These are phyloP conservation scores for Rafetus swinhoei DNA, from an alignment of 2,113 vertebrate species.

Conservation along the genomic window DNA sequence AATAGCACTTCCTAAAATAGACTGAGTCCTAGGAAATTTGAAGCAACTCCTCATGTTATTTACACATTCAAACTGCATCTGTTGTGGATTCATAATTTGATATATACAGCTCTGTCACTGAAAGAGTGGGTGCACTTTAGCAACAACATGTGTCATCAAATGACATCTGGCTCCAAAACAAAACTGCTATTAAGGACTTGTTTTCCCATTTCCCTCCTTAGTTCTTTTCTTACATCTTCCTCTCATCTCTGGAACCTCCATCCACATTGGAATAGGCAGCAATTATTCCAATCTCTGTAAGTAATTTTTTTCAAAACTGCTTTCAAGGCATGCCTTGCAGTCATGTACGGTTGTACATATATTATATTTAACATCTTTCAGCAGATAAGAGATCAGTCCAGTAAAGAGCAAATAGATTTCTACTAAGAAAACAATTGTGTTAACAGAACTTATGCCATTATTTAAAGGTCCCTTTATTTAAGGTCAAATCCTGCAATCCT, in stretches of 20 bases:
- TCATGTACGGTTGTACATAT: constrained; percentile 32
- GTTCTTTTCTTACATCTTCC: constrained; percentile 65
- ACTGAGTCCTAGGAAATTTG: not conserved
- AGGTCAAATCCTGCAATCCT: not conserved
- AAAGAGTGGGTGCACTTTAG: not conserved
- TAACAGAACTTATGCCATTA: constrained; percentile 5
- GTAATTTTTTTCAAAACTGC: constrained; percentile 39
- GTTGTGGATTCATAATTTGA: not conserved
- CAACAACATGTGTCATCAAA: not conserved
- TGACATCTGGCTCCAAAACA: constrained; percentile 13
- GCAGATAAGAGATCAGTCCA: constrained; percentile 8
- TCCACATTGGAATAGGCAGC: constrained; percentile 61
- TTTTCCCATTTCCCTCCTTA: constrained; percentile 20
- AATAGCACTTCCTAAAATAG: not conserved
- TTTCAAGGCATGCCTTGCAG: constrained; percentile 28
- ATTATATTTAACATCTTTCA: constrained; percentile 26
- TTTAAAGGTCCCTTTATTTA: not conserved
- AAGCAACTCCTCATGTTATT: not conserved
- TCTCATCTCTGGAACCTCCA: constrained; percentile 64
- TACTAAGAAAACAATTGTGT: constrained; percentile 10
- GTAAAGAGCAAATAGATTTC: constrained; percentile 27
- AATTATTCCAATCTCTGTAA: constrained; percentile 75
- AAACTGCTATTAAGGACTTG: constrained; percentile 38
- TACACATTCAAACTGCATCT: not conserved
- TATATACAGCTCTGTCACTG: not conserved